Base-by-base conservation (phyloP, 1,140 invertebrate genomes). In the Drosophila varians region DNA sequence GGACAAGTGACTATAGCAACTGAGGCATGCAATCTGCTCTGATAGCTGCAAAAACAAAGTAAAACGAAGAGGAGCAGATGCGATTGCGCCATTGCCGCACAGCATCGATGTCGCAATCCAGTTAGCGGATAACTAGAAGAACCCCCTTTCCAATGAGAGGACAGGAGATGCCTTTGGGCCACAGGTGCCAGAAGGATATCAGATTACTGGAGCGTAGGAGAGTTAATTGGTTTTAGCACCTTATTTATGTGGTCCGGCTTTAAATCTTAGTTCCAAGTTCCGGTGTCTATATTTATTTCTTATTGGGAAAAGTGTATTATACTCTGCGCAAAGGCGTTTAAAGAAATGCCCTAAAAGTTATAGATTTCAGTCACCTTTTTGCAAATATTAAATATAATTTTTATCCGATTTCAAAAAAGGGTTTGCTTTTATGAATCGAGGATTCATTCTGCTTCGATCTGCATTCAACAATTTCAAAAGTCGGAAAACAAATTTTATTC, bases 201-300 rank as follows among this genome's bases (percentile, higher is more conserved):
- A 43, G 31, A 43, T 86, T 76, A 52, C 80, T 51, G 31, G 49
- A 34, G 34, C 62, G 36, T 40, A 51, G 25, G 73, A 49, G 47
- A 65, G 48, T 56, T 80, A 80, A 86, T 86, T 86, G 72, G 72
- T 58, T 74, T 70, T 80, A 42, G 21, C 62, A 62, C 72, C 73
- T 62, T 58, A 54, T 51, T 86, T 70, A 69, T 62, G 47, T 65
- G 28, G 28, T 14, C 40, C 36, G 31, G 14, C 34, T 18, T 8
- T 26, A n/a, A n/a, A n/a, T n/a, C n/a, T n/a, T n/a, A n/a, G 58
- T 48, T 40, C 53, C 47, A 12, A 14, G 21, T 8, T 28, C 28
- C 14, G 16, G 46, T 12, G 28, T 49, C 38, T 26, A n/a, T n/a
- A n/a, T n/a, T n/a, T n/a, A n/a, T n/a, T n/a, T n/a, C n/a, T n/a